Evolutionary conservation across 2,797 vertebrate species (phyloP).

Genomic region (Arnoldichthys spilopterus): DNA sequence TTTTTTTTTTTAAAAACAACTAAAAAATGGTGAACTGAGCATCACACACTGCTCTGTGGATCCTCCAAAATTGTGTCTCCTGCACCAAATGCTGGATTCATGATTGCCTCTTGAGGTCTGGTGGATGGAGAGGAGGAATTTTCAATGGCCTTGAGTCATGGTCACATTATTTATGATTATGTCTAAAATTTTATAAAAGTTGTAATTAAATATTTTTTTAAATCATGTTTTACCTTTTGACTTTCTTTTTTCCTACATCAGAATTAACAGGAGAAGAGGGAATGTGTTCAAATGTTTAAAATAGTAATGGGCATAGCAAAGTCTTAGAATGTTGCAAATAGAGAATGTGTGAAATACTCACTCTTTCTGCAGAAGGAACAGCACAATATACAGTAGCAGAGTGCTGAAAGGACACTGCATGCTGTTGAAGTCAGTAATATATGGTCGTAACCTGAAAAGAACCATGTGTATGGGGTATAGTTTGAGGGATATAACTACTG

Average conservation of each 20-base stretch:
- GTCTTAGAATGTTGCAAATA: not conserved
- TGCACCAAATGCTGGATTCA: conserved; percentile 27
- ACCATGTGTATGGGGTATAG: no score
- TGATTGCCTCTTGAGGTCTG: conserved; percentile 25
- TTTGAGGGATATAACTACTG: not conserved
- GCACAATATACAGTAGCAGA: conserved; percentile 40
- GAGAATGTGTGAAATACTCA: conserved; percentile 21
- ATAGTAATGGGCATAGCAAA: not conserved
- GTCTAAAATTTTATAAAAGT: not conserved
- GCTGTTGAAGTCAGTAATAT: conserved; percentile 13
- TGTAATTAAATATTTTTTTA: not conserved
- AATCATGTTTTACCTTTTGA: conserved; percentile 28
- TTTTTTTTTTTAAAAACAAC: not conserved
- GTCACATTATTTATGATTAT: not conserved
- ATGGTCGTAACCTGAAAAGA: conserved; percentile 37
- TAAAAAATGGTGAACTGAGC: not conserved
- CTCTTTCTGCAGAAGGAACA: conserved; percentile 22
- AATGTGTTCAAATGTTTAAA: not conserved
- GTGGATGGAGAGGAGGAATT: not conserved
- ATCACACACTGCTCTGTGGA: not conserved
- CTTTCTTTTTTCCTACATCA: conserved; percentile 21
- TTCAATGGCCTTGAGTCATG: not conserved
- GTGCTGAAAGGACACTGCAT: conserved; percentile 27
- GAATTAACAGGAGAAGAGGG: not conserved
- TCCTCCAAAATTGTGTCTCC: conserved; percentile 3